phyloP scores from a whole-genome alignment of 2,888 invertebrate species.

The Dryomyza anilis region DNA sequence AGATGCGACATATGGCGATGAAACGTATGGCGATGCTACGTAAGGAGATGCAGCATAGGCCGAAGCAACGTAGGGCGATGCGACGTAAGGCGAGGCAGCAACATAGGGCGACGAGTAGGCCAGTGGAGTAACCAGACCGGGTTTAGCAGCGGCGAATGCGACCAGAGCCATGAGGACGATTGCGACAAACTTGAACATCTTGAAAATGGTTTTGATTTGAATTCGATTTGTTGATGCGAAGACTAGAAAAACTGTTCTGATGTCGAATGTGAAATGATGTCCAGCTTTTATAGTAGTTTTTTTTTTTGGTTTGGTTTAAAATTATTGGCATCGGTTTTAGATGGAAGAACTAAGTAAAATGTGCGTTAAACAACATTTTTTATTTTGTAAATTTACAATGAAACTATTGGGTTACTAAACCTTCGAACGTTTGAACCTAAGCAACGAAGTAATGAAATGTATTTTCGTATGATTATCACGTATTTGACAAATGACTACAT shows the following conservation, averaged over 20 bases:
- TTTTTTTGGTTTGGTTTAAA: no score
- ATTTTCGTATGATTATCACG: no score
- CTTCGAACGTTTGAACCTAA: no score
- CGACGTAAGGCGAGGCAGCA: slow-evolving; percentile 55
- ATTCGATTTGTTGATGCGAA: slow-evolving; percentile 7
- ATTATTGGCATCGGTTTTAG: no score
- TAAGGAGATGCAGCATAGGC: slow-evolving; percentile 47
- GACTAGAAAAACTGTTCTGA: not conserved
- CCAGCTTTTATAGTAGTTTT: no score
- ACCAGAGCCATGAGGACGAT: slow-evolving; percentile 50
- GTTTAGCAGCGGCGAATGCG: slow-evolving; percentile 53
- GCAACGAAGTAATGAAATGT: no score
- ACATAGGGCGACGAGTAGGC: slow-evolving; percentile 50
- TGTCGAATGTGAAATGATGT: no score
- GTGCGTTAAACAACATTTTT: no score
- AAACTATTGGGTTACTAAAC: no score
- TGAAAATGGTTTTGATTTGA: slow-evolving; percentile 33
- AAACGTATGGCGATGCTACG: slow-evolving; percentile 31
- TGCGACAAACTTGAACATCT: slow-evolving; percentile 43
- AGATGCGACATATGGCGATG: slow-evolving; percentile 22
- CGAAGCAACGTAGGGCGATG: slow-evolving; percentile 56
- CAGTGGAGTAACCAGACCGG: slow-evolving; percentile 52
- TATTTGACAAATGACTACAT: no score
- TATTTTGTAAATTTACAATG: no score
- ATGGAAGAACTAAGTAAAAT: no score